These are phyloP conservation scores for Drosophila lacicola DNA, from an alignment of 2,888 invertebrate species.

Conservation along the genomic window DNA sequence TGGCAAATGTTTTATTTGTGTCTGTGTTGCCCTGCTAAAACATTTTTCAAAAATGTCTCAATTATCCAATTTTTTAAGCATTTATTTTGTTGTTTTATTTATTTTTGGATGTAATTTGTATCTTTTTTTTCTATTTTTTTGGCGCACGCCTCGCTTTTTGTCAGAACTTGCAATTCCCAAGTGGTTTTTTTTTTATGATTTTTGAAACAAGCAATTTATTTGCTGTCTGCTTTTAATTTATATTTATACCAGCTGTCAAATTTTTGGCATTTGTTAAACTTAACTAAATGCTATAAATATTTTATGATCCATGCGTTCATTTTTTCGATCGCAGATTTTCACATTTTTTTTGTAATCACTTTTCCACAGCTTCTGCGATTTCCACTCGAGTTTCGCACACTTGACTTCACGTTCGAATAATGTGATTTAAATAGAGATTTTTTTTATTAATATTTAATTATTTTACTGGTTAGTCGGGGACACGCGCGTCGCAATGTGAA, in stretches of 20 bases:
- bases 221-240: slow-evolving; percentile 43
- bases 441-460: not conserved
- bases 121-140: slow-evolving; percentile 46
- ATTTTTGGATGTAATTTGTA: slow-evolving; percentile 25
- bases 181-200: slow-evolving; percentile 17
- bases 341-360: slow-evolving; percentile 4
- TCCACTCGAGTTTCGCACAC: slow-evolving; percentile 9
- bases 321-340: slow-evolving; percentile 1
- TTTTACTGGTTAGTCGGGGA: slow-evolving; percentile 4
- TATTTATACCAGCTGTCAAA: slow-evolving; percentile 38
- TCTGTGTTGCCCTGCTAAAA: slow-evolving; percentile 12
- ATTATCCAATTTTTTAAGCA: slow-evolving; percentile 8
- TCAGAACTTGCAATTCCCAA: not conserved
- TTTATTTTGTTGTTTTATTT: slow-evolving; percentile 13
- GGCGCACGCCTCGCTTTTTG: slow-evolving; percentile 56
- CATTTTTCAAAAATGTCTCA: slow-evolving; percentile 26
- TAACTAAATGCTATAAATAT: slow-evolving; percentile 24
- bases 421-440: not conserved
- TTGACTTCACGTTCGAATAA: slow-evolving; percentile 4
- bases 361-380: slow-evolving; percentile 1
- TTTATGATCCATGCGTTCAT: slow-evolving; percentile 20
- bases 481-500: slow-evolving; percentile 27
- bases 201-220: slow-evolving; percentile 43
- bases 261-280: slow-evolving; percentile 16
- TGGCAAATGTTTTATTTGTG: not conserved